These are phyloP conservation scores for Megalopta genalis DNA, from an alignment of 1,140 invertebrate genomes.

Conservation along the genomic window DNA sequence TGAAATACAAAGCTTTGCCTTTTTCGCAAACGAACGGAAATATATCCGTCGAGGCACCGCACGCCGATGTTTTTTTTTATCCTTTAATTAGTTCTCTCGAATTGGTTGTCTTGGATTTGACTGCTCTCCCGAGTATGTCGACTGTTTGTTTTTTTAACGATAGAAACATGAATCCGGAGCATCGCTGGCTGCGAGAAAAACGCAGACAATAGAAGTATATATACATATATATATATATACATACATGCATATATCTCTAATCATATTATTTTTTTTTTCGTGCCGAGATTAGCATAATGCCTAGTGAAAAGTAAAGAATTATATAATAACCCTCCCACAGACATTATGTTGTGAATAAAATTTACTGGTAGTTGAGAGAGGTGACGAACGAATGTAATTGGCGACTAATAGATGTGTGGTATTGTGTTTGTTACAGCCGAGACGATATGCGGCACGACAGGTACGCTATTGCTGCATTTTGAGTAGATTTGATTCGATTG, in stretches of 20 bases:
- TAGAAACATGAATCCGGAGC: background rate
- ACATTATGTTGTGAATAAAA: slow-evolving; percentile 57
- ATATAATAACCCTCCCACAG: slow-evolving; percentile 51
- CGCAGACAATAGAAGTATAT: background rate
- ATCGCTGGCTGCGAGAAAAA: slow-evolving; percentile 23
- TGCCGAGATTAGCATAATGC: slow-evolving; percentile 43
- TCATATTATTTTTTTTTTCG: no score
- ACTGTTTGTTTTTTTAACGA: slow-evolving; percentile 24
- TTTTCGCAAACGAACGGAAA: slow-evolving; percentile 37
- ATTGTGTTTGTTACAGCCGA: slow-evolving; percentile 80
- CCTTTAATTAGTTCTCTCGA: slow-evolving; percentile 47
- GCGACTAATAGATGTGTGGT: slow-evolving; percentile 75
- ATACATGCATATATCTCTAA: background rate
- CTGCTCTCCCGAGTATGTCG: slow-evolving; percentile 62
- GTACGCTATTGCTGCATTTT: slow-evolving; percentile 80
- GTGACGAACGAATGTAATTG: slow-evolving; percentile 57
- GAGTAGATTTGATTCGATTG: slow-evolving; percentile 79
- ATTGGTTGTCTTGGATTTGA: slow-evolving; percentile 72
- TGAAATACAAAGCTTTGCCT: slow-evolving; percentile 44
- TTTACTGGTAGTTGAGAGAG: slow-evolving; percentile 65
- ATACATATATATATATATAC: no score
- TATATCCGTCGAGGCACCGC: slow-evolving; percentile 37
- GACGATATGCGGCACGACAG: slow-evolving; percentile 81
- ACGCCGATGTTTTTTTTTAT: slow-evolving; percentile 21
- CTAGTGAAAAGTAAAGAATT: slow-evolving; percentile 51